phyloP scores from a whole-genome alignment of 2,888 invertebrate species.

The Cheilosia variabilis region DNA sequence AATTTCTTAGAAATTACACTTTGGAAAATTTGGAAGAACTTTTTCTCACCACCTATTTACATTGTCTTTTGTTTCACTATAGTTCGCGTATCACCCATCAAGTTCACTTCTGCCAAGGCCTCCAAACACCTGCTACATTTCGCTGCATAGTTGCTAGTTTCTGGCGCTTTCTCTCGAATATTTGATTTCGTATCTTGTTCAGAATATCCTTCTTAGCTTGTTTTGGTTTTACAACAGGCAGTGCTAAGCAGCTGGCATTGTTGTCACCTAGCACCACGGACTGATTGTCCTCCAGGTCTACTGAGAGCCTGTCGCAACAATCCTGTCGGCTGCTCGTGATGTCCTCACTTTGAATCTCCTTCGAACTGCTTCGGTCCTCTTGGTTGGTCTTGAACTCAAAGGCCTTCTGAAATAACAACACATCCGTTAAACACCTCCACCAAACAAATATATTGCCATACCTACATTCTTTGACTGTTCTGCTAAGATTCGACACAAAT shows the following conservation, averaged over 20 bases:
- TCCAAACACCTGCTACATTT: constrained; percentile 79
- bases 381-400: constrained; percentile 14
- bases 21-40: constrained; percentile 74
- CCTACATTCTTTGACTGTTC: constrained; percentile 79
- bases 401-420: constrained; percentile 41
- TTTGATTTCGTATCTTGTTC: constrained; percentile 81
- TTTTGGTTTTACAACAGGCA: constrained; percentile 25
- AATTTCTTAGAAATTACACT: constrained; percentile 69
- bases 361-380: constrained; percentile 16
- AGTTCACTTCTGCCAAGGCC: constrained; percentile 79
- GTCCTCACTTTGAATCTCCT: constrained; percentile 62
- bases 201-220: constrained; percentile 80
- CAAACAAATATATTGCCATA: neutral
- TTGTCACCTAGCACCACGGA: constrained; percentile 20
- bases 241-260: neutral
- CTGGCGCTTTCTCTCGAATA: constrained; percentile 81
- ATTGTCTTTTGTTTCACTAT: constrained; percentile 57
- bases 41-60: constrained; percentile 47
- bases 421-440: neutral
- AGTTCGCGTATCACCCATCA: neutral
- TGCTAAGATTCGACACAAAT: constrained; percentile 80
- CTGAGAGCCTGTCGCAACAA: constrained; percentile 40
- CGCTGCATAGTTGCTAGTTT: constrained; percentile 78
- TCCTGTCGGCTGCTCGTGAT: constrained; percentile 54
- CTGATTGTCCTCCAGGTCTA: constrained; percentile 27